phyloP scores from a whole-genome alignment of 92 coral and sea anemone genomes.

The Zoanthus gigantus region DNA sequence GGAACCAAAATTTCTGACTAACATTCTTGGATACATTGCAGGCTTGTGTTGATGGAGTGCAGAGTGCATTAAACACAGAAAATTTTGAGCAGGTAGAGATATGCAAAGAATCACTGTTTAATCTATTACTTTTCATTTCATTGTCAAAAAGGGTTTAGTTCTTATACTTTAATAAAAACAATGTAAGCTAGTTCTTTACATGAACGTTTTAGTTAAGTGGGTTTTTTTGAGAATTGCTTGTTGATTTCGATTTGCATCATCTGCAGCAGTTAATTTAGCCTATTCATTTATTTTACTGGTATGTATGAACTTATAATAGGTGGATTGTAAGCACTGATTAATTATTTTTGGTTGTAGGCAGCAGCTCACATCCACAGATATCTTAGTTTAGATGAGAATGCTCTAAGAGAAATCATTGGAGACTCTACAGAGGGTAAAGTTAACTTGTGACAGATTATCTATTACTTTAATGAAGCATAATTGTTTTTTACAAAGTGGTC shows the following conservation, averaged over 20 bases:
- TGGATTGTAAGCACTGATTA: background rate
- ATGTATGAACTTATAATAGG: background rate
- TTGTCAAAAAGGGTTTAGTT: no score
- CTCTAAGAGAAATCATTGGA: conserved; percentile 84
- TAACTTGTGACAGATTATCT: background rate
- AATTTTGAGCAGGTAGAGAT: conserved; percentile 89
- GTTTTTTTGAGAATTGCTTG: no score
- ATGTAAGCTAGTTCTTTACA: no score
- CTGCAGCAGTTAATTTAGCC: no score
- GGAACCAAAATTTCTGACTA: background rate
- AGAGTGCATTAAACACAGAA: conserved; percentile 88
- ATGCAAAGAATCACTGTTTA: background rate
- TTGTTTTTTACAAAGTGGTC: no score
- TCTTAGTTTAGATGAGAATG: conserved; percentile 85
- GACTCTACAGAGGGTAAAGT: conserved; percentile 85
- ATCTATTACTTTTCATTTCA: background rate
- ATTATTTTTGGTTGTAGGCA: conserved; percentile 60
- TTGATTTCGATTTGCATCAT: no score
- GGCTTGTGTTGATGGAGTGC: conserved; percentile 99
- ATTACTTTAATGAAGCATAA: no score
- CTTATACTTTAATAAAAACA: no score
- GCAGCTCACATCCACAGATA: conserved; percentile 98
- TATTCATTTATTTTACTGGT: no score
- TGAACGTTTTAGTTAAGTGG: no score
- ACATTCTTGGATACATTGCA: conserved; percentile 21